Conservation (phyloP, 2,888 invertebrate species). For the Vesta saturnalis region DNA sequence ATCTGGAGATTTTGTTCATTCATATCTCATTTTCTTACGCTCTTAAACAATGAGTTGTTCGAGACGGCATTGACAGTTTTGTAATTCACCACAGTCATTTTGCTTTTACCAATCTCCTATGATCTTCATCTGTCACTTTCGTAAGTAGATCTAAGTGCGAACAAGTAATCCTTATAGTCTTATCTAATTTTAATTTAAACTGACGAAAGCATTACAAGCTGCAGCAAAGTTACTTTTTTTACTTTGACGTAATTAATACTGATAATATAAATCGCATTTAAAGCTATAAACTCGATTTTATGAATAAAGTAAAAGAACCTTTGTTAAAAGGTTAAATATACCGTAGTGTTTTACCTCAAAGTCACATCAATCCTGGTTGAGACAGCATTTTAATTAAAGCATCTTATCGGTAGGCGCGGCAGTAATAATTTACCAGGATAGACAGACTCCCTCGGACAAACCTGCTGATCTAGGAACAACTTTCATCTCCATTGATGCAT, state of each 20-base stretch:
- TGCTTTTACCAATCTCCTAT: constrained; percentile 57
- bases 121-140: constrained; percentile 60
- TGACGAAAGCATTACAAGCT: not conserved
- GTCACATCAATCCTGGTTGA: constrained; percentile 61
- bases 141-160: constrained; percentile 56
- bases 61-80: constrained; percentile 56
- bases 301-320: constrained; percentile 8
- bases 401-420: constrained; percentile 65
- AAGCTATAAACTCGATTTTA: not conserved
- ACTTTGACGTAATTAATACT: not conserved
- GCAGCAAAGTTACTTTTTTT: not conserved
- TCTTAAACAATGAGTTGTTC: constrained; percentile 58
- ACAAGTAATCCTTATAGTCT: constrained; percentile 26
- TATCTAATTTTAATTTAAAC: not conserved
- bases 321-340: constrained; percentile 19
- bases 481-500: constrained; percentile 63
- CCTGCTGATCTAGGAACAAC: constrained; percentile 64
- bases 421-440: constrained; percentile 61
- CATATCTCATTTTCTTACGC: constrained; percentile 62
- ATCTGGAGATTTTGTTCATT: constrained; percentile 62
- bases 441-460: constrained; percentile 61
- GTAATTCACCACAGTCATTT: constrained; percentile 60
- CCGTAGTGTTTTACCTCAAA: constrained; percentile 44
- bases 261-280: not conserved
- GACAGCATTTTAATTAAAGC: constrained; percentile 66